phyloP scores from a whole-genome alignment of 2,888 invertebrate species.

The Trachelus tabidus region DNA sequence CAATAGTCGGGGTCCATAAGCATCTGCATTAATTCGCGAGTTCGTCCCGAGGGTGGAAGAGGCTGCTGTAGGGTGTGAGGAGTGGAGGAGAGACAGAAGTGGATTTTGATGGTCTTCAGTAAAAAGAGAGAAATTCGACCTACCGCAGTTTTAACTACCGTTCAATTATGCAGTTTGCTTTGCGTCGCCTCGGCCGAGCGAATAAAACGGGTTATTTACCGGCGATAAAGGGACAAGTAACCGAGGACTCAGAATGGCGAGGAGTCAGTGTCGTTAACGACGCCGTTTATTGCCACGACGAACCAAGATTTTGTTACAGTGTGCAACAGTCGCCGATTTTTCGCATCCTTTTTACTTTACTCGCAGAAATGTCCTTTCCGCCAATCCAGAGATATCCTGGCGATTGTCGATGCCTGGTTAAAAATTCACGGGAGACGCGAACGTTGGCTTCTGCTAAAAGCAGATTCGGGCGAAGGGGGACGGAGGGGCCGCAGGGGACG shows the following conservation, averaged over 20 bases:
- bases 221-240: conserved; percentile 58
- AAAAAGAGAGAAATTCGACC: conserved; percentile 44
- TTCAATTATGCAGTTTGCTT: conserved; percentile 56
- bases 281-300: conserved; percentile 60
- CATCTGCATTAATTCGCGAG: conserved; percentile 24
- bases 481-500: too few species aligned
- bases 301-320: conserved; percentile 61
- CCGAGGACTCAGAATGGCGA: conserved; percentile 27
- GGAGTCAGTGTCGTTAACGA: conserved; percentile 58
- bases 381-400: too few species aligned
- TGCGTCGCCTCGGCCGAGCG: conserved; percentile 47
- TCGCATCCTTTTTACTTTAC: too few species aligned
- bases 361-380: too few species aligned
- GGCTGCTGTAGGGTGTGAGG: neutral
- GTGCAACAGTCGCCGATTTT: neutral
- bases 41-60: conserved; percentile 19
- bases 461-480: too few species aligned
- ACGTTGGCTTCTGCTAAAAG: too few species aligned
- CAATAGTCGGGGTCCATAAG: conserved; percentile 20
- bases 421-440: too few species aligned
- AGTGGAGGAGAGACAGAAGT: neutral
- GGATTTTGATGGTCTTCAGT: neutral
- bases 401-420: too few species aligned
- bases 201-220: conserved; percentile 64
- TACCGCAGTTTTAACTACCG: conserved; percentile 55